Evolutionary conservation across 2,797 vertebrate species (phyloP).

Genomic region (Rhynchonycteris naso): DNA sequence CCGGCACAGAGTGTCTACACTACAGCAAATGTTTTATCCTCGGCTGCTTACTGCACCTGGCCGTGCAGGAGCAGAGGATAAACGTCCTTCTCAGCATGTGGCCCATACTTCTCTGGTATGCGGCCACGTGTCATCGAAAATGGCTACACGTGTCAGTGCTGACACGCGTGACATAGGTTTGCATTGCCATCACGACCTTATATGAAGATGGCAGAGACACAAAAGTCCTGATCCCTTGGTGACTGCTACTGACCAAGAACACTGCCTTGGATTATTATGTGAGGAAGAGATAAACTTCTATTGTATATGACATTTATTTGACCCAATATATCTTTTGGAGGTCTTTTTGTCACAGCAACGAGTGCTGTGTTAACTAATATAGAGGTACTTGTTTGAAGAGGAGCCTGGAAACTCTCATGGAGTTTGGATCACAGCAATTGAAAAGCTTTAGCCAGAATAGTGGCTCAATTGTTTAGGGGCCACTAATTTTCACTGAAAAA

Average conservation of each 20-base stretch:
- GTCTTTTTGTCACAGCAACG: background rate
- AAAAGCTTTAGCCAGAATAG: background rate
- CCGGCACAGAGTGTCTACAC: too few relatives aligned
- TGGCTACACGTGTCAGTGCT: too few relatives aligned
- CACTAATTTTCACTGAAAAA: background rate
- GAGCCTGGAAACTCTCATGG: background rate
- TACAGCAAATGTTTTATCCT: too few relatives aligned
- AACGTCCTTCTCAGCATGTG: too few relatives aligned
- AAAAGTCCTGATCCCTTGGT: background rate
- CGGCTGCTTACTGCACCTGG: too few relatives aligned
- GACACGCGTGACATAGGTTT: too few relatives aligned
- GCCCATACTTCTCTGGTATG: too few relatives aligned
- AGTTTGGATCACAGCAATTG: background rate
- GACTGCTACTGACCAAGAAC: background rate
- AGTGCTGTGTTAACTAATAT: background rate
- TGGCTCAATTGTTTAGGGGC: background rate
- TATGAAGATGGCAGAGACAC: background rate
- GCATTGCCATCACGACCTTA: too few relatives aligned
- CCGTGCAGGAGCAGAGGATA: too few relatives aligned
- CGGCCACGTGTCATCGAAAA: too few relatives aligned
- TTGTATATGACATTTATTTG: background rate
- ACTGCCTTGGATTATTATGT: background rate
- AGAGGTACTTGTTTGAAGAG: background rate
- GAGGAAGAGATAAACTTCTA: background rate
- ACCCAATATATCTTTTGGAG: background rate